Evolutionary conservation across 2,113 vertebrate genomes (phyloP).

Genomic region (Gila orcuttii): DNA sequence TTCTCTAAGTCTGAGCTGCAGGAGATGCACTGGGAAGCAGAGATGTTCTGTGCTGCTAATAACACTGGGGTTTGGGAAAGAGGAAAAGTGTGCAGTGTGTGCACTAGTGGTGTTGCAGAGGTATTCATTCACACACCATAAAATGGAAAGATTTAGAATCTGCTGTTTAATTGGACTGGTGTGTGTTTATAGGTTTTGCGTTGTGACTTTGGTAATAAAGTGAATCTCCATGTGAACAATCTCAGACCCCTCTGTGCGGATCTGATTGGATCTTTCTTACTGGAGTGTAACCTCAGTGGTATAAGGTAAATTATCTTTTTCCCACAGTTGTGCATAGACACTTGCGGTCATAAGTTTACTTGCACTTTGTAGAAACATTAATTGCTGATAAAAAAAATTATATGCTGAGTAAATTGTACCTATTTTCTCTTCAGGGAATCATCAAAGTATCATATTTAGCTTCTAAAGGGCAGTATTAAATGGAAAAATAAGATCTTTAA

Average conservation of each 20-base stretch:
- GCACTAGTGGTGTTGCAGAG: slow-evolving; percentile 78
- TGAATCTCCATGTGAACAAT: slow-evolving; percentile 72
- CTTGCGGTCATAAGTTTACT: background rate
- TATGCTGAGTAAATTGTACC: background rate
- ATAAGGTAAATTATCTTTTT: slow-evolving; percentile 80
- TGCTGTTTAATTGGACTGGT: background rate
- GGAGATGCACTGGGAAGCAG: slow-evolving; percentile 75
- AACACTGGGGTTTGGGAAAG: slow-evolving; percentile 82
- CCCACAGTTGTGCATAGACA: background rate
- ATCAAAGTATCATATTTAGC: no score
- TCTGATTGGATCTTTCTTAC: slow-evolving; percentile 74
- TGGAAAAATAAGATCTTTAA: no score
- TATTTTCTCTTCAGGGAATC: background rate
- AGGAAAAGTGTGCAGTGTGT: slow-evolving; percentile 76
- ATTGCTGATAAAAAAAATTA: background rate
- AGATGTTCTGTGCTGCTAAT: slow-evolving; percentile 84
- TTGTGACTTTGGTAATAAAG: slow-evolving; percentile 84
- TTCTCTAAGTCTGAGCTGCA: slow-evolving; percentile 73
- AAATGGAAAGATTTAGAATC: background rate
- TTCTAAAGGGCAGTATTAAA: no score
- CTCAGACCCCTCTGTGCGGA: slow-evolving; percentile 79
- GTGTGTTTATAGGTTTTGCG: slow-evolving; percentile 79
- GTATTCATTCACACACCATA: slow-evolving; percentile 66
- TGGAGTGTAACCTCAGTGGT: slow-evolving; percentile 84
- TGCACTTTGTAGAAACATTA: background rate